A percentile compares a stretch with the other conserved stretches of the same genome.
These are phyloP conservation scores for Setipinna tenuifilis DNA, from an alignment of 2,797 vertebrate species.

Conservation along the genomic window DNA sequence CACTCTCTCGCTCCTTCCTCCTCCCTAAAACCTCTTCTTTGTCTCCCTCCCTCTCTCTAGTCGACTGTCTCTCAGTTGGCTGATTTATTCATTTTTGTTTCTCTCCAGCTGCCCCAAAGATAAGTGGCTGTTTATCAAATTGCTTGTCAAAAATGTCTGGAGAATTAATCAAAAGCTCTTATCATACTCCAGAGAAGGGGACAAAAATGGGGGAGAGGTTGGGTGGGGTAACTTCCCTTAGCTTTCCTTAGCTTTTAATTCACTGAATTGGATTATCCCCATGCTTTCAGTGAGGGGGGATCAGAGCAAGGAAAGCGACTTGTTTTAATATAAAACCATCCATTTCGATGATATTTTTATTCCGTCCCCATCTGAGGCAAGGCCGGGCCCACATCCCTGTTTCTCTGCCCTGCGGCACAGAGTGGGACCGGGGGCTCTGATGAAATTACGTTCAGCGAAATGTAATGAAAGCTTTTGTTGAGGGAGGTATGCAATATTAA, in stretches of 20 bases:
- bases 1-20: slow-evolving; percentile 19
- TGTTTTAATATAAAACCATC: slow-evolving; percentile 61
- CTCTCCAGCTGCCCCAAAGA: slow-evolving; percentile 64
- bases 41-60: slow-evolving; percentile 9
- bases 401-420: slow-evolving; percentile 60
- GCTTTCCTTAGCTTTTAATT: slow-evolving; percentile 71
- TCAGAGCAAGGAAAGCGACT: slow-evolving; percentile 39
- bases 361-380: slow-evolving; percentile 30
- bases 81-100: slow-evolving; percentile 59
- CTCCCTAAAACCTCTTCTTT: background rate
- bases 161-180: slow-evolving; percentile 68
- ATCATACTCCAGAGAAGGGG: slow-evolving; percentile 54
- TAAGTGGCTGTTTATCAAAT: slow-evolving; percentile 72
- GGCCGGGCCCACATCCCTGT: slow-evolving; percentile 12
- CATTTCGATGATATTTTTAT: slow-evolving; percentile 56
- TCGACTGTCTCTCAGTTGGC: slow-evolving; percentile 33
- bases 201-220: too few relatives aligned
- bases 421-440: slow-evolving; percentile 50
- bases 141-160: slow-evolving; percentile 59
- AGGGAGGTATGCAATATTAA: slow-evolving; percentile 48
- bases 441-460: slow-evolving; percentile 69
- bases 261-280: slow-evolving; percentile 65
- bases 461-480: slow-evolving; percentile 43
- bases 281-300: slow-evolving; percentile 41
- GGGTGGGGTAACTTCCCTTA: slow-evolving; percentile 59